phyloP scores from a whole-genome alignment of 2,113 vertebrate species.

The Bombycilla garrulus region DNA sequence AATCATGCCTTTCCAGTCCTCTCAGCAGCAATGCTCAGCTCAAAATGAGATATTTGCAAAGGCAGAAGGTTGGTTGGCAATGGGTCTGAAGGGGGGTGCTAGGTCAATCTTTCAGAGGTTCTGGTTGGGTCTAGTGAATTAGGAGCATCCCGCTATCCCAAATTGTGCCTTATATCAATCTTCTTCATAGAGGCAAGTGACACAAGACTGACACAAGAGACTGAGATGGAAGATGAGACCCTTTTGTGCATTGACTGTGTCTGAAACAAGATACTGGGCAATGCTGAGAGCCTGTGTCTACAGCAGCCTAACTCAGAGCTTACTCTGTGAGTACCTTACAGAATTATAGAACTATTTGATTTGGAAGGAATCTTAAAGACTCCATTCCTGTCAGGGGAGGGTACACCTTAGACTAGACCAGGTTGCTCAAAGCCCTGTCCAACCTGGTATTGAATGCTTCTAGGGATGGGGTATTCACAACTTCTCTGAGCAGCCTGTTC shows the following conservation, averaged over 20 bases:
- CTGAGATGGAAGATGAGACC: background rate
- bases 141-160: background rate
- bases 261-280: background rate
- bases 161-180: background rate
- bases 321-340: background rate
- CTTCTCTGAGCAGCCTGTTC: background rate
- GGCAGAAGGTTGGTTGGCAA: background rate
- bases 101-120: background rate
- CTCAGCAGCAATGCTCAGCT: background rate
- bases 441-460: background rate
- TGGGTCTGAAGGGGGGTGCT: background rate
- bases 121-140: background rate
- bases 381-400: background rate
- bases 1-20: background rate
- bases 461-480: background rate
- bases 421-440: background rate
- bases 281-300: background rate
- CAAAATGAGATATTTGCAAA: constrained; percentile 1
- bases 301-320: background rate
- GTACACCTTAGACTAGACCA: background rate
- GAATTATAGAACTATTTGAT: background rate
- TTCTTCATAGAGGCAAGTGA: background rate
- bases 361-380: background rate
- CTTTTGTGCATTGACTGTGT: background rate
- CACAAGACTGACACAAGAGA: background rate